A percentile compares a stretch with the other conserved stretches of the same genome.
These are phyloP conservation scores for Microdon myrmicae DNA, from an alignment of 2,888 invertebrate species.

Conservation along the genomic window DNA sequence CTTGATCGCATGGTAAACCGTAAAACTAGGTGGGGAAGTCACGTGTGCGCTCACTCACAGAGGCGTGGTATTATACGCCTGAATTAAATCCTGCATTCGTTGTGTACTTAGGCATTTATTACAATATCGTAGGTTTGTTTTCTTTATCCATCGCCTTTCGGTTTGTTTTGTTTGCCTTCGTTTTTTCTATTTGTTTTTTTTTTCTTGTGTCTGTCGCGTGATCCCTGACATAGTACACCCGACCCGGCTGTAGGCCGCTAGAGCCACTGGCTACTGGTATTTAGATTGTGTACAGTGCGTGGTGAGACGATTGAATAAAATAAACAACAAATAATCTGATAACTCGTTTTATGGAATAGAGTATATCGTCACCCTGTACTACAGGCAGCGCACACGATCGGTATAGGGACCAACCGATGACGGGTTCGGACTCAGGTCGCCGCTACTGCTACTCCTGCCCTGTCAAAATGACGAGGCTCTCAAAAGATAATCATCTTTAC, in stretches of 20 bases:
- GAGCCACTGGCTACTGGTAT: constrained; percentile 48
- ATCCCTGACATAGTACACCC: constrained; percentile 33
- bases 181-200: constrained; percentile 20
- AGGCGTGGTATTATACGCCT: constrained; percentile 50
- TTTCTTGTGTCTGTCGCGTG: constrained; percentile 13
- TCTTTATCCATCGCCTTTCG: constrained; percentile 51
- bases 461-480: constrained; percentile 62
- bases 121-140: constrained; percentile 55
- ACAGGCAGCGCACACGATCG: constrained; percentile 47
- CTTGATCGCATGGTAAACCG: not conserved
- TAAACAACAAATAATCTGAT: constrained; percentile 52
- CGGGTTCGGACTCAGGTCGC: constrained; percentile 7
- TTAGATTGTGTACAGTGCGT: constrained; percentile 32
- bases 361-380: constrained; percentile 33
- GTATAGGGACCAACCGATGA: constrained; percentile 60
- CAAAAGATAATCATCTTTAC: constrained; percentile 55
- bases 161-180: constrained; percentile 53
- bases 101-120: constrained; percentile 51
- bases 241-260: constrained; percentile 52
- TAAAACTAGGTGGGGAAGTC: constrained; percentile 43
- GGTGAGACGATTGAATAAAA: constrained; percentile 34
- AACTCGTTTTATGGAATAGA: constrained; percentile 46
- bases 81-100: constrained; percentile 46
- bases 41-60: constrained; percentile 49
- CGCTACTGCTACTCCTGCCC: constrained; percentile 44